A percentile compares a stretch with the other conserved stretches of the same genome.
phyloP scores from a whole-genome alignment of 2,113 vertebrate species.

The Laterallus jamaicensis region DNA sequence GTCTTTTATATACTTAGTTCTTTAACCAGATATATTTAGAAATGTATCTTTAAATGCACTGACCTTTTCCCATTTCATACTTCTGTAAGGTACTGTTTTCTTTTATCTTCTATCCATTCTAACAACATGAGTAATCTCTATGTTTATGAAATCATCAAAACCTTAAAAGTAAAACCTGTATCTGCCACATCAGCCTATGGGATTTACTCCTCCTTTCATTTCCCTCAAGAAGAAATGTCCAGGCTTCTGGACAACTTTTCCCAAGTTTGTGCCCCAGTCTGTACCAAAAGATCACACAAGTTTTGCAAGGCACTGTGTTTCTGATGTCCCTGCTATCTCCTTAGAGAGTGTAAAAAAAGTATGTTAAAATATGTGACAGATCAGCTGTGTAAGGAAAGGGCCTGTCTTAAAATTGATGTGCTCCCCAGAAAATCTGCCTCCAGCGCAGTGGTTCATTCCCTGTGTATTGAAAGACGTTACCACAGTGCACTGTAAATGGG shows the following conservation, averaged over 20 bases:
- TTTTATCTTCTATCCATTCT: not conserved
- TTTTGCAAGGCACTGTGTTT: not conserved
- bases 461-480: not conserved
- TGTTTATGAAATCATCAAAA: not conserved
- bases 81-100: not conserved
- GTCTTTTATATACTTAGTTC: not conserved
- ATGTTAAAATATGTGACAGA: not conserved
- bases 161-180: not conserved
- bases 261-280: not conserved
- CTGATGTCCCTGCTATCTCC: not conserved
- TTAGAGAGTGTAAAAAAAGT: not conserved
- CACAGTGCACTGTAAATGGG: not conserved
- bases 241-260: not conserved
- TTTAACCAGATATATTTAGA: not conserved
- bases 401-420: not conserved
- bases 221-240: not conserved
- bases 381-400: not conserved
- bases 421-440: not conserved
- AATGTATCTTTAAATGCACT: not conserved
- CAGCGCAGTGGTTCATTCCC: not conserved
- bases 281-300: not conserved
- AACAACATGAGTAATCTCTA: not conserved
- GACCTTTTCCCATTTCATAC: not conserved
- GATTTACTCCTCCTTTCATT: not conserved
- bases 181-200: not conserved